These are phyloP conservation scores for Poeciliopsis presidionis DNA, from an alignment of 2,797 vertebrate species.

Conservation along the genomic window DNA sequence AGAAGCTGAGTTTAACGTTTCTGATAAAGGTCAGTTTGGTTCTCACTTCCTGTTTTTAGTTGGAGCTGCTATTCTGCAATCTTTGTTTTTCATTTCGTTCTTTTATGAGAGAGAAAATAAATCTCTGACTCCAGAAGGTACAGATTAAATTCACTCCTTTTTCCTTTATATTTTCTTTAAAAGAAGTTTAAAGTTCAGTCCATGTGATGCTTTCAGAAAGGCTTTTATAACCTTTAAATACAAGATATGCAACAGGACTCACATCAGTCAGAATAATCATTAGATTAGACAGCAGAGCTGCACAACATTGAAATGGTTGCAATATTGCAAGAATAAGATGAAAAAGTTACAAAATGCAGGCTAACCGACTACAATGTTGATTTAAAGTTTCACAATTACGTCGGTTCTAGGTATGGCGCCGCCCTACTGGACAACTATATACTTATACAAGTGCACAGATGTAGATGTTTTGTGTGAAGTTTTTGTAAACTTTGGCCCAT, in stretches of 20 bases:
- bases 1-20: conserved; percentile 24
- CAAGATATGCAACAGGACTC: background rate
- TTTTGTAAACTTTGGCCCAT: background rate
- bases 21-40: conserved; percentile 25
- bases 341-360: background rate
- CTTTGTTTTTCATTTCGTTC: background rate
- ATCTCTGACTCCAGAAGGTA: background rate
- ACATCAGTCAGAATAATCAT: background rate
- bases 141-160: background rate
- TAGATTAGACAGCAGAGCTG: background rate
- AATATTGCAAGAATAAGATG: background rate
- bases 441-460: background rate
- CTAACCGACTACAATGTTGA: too few relatives aligned
- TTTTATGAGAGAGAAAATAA: background rate
- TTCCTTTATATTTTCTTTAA: background rate
- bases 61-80: conserved; percentile 1
- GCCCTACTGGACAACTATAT: background rate
- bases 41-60: conserved; percentile 51
- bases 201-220: background rate
- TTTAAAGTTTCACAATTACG: background rate
- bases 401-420: background rate
- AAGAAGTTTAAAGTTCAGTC: background rate
- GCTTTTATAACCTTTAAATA: background rate
- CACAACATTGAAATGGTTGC: background rate
- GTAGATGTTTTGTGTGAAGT: background rate